Evolutionary conservation across 1,140 invertebrate species (phyloP), one percentile per base, ranked within the genome.

Genomic region (Ostrea denselamellosa): DNA sequence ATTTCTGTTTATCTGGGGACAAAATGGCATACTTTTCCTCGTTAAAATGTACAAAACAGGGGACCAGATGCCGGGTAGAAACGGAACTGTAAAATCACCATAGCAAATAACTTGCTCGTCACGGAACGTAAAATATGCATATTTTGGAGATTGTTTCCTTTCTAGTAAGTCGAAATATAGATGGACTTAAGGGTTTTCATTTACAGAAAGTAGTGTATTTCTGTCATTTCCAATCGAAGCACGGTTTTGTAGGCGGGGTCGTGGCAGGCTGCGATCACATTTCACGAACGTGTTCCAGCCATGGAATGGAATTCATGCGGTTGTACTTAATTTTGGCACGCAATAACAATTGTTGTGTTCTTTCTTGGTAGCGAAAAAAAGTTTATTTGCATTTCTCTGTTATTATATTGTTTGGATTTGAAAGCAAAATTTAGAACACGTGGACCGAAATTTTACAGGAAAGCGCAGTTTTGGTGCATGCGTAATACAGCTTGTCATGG

Each of bases 241-340:
- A 77, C 10, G 51, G 8, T 19, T 12, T 62, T 88, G 85, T 85
- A 88, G 87, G 87, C 87, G 87, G 87, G 87, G 87, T 85, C 84
- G 56, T 83, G 82, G 17, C 52, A 85, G 54, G 28, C 65, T 81
- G 71, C 86, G 84, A 85, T 71, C 84, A 82, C 83, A 88, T 86
- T 85, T 85, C 65, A 77, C 25, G 25, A 84, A 58, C 86, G 86
- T 87, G 86, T 85, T 88, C 84, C 82, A 84, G 58, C 65, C 84
- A 85, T 77, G 65, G 22, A 51, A 51, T 52, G 53, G 56, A 51
- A 52, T 83, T 52, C 51, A 19, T 53, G 17, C 82, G 34, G 9
- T 83, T 53, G 28, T 44, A 51, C 34, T 52, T 14, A 8, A n/a
- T 19, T 83, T 51, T 83, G 19, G 52, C 28, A n/a, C 9, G 8